Base-by-base conservation (phyloP, 2,888 invertebrate genomes). In the Spisula solida region DNA sequence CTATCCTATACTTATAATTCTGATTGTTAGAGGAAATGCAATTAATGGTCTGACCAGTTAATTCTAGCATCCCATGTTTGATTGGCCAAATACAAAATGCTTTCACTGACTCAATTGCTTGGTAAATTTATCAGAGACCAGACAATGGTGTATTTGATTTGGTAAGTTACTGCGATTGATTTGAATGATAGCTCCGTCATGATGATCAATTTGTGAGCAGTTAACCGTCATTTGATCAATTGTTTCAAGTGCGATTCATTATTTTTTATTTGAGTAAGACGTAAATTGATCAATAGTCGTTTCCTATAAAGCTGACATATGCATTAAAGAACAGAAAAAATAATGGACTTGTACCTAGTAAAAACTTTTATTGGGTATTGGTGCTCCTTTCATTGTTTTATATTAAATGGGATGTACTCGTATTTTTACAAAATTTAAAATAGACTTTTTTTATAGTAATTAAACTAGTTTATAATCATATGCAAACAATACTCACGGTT, bases 71-170 rank as follows among this genome's bases (percentile, higher is more conserved):
- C n/a, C n/a, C n/a, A n/a, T n/a, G n/a, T n/a, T n/a, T n/a, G n/a
- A n/a, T n/a, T n/a, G n/a, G n/a, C n/a, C n/a, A n/a, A n/a, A n/a
- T n/a, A n/a, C n/a, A n/a, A n/a, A n/a, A n/a, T 41, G 41, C 8
- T n/a, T 66, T 12, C 60, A 66, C 60, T 66, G 60, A 66, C 60
- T 25, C 25, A 25, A 66, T 66, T n/a, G 60, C 60, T 66, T 10
- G 25, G 60, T n/a, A 66, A 66, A 66, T 25, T 66, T 66, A n/a
- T 14, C 14, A 12, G 1, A 1, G 51, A 51, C 16, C 60, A 25
- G 18, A 56, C 56, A 56, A 56, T 56, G 18, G 60, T 66, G 25
- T 66, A 12, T 66, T 66, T 66, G n/a, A 66, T 66, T 66, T 66
- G 10, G 25, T 66, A 66, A 66, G 60, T 66, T n/a, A 66, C 25